Evolutionary conservation across 2,888 invertebrate genomes (phyloP).

Genomic region (Diadegma fenestrale): DNA sequence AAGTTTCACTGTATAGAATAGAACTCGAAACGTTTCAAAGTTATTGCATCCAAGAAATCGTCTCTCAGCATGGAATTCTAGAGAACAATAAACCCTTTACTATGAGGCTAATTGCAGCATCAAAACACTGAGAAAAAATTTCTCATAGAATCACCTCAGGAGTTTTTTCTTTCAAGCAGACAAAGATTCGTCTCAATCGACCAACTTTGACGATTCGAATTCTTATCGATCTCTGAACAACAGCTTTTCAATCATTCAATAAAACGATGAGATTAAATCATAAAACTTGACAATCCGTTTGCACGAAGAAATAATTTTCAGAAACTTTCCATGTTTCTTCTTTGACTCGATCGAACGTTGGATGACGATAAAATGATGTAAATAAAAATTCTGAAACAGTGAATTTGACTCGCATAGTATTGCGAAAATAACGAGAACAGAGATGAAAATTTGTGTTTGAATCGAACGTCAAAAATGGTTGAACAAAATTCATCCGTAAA

Average conservation of each 20-base stretch:
- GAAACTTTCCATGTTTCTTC: not conserved
- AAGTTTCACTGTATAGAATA: too few species aligned
- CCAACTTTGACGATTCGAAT: not conserved
- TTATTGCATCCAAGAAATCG: too few species aligned
- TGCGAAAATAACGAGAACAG: not conserved
- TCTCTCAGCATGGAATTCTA: too few species aligned
- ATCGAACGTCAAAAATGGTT: not conserved
- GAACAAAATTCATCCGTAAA: too few species aligned
- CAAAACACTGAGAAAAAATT: not conserved
- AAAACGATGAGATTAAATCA: slow-evolving; percentile 2
- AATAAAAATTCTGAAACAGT: not conserved
- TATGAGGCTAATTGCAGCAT: too few species aligned
- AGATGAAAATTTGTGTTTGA: not conserved
- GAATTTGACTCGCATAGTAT: not conserved
- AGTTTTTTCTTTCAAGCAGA: not conserved
- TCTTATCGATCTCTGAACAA: slow-evolving; percentile 1
- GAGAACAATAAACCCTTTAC: too few species aligned
- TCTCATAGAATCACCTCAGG: not conserved
- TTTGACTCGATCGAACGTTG: not conserved
- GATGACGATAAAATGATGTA: not conserved
- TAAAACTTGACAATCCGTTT: not conserved
- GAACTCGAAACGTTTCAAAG: too few species aligned
- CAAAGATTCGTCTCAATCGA: not conserved
- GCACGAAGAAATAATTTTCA: not conserved
- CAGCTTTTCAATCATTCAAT: not conserved